These are phyloP conservation scores for Mungos mungo DNA, from an alignment of 2,113 vertebrate genomes.

Conservation along the genomic window DNA sequence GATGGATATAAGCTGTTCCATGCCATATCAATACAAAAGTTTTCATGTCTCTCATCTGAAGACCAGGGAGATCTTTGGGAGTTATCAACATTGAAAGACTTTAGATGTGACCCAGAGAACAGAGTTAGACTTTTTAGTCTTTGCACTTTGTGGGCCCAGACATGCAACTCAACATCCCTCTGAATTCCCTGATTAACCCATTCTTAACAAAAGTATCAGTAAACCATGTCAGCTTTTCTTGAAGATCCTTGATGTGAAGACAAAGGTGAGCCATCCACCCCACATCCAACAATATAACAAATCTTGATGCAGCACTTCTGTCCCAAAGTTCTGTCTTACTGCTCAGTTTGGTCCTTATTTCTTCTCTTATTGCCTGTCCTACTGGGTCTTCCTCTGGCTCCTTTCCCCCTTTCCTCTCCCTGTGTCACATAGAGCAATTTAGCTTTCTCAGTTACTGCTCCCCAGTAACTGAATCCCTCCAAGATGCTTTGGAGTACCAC, in stretches of 20 bases:
- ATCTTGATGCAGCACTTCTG: not conserved
- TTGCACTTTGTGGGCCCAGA: not conserved
- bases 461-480: not conserved
- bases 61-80: not conserved
- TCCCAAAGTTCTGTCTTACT: not conserved
- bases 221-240: not conserved
- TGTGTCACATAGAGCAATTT: too few species aligned
- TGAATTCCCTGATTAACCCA: not conserved
- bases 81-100: not conserved
- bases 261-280: not conserved
- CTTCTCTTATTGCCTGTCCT: too few species aligned
- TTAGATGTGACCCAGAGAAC: too few species aligned
- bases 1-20: not conserved
- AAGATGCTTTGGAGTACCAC: not conserved
- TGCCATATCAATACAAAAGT: too few species aligned
- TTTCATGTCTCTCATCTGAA: not conserved
- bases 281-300: not conserved
- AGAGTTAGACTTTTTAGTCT: not conserved
- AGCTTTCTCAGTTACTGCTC: not conserved
- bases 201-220: not conserved
- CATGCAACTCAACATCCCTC: not conserved
- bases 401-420: too few species aligned
- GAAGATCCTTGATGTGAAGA: not conserved
- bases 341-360: not conserved
- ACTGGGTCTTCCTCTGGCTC: too few species aligned